Conservation (phyloP, 2,888 invertebrate genomes). For the Tetragnatha montana region DNA sequence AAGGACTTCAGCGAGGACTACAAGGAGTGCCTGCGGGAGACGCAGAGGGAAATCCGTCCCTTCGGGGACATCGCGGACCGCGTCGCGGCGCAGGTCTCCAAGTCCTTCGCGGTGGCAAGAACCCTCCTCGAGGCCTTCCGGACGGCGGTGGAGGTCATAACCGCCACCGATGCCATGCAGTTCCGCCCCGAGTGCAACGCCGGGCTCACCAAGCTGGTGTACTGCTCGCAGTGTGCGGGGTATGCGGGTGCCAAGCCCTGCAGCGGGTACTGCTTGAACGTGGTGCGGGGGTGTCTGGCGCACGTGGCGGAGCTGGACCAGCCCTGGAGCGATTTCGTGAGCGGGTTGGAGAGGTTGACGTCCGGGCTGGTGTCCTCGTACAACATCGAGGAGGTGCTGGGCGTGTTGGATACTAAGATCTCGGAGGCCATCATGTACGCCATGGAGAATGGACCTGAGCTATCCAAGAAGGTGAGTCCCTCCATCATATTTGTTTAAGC, state of each 20-base stretch:
- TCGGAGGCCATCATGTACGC: slow-evolving; percentile 95
- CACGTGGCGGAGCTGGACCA: slow-evolving; percentile 83
- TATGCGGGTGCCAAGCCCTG: slow-evolving; percentile 84
- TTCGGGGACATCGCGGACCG: slow-evolving; percentile 88
- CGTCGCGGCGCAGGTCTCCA: slow-evolving; percentile 82
- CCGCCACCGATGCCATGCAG: slow-evolving; percentile 75
- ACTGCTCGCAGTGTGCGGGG: slow-evolving; percentile 84
- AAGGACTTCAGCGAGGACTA: slow-evolving; percentile 87
- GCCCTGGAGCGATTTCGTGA: slow-evolving; percentile 92
- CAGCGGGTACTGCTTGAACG: slow-evolving; percentile 91
- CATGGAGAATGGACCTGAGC: slow-evolving; percentile 86
- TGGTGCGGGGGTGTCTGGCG: slow-evolving; percentile 89
- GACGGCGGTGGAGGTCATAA: slow-evolving; percentile 83
- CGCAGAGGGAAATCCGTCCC: slow-evolving; percentile 86
- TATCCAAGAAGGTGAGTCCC: slow-evolving; percentile 87
- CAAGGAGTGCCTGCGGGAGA: slow-evolving; percentile 85
- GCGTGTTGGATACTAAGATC: slow-evolving; percentile 87
- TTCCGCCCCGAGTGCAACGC: slow-evolving; percentile 82
- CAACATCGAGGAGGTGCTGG: slow-evolving; percentile 86
- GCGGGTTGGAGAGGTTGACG: slow-evolving; percentile 85
- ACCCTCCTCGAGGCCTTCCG: slow-evolving; percentile 88
- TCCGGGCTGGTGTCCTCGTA: slow-evolving; percentile 76
- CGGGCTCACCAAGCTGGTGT: slow-evolving; percentile 81
- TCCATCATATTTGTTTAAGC: background rate
- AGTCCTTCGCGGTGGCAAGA: slow-evolving; percentile 88